Conservation (phyloP, 2,797 vertebrate genomes). For the Diceros bicornis region DNA sequence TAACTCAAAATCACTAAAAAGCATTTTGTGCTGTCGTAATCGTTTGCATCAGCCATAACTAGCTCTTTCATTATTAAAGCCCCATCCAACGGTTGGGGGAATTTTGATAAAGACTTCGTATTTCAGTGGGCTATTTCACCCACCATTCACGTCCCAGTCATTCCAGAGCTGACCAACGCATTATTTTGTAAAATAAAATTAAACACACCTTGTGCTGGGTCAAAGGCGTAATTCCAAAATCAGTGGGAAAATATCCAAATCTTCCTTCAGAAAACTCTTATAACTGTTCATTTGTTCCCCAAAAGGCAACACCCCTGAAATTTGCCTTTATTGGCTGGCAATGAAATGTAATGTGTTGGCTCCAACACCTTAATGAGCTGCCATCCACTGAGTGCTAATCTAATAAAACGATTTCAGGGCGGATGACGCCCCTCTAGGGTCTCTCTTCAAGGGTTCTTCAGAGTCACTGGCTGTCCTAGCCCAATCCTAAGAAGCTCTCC, state of each 20-base stretch:
- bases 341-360: conserved; percentile 17
- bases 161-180: neutral
- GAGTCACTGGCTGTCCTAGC: neutral
- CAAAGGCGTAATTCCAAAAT: conserved; percentile 65
- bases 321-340: conserved; percentile 54
- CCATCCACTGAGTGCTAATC: conserved; percentile 31
- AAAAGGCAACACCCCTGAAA: conserved; percentile 57
- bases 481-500: neutral
- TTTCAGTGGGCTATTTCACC: neutral
- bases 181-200: conserved; percentile 58
- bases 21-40: conserved; percentile 73
- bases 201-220: conserved; percentile 19
- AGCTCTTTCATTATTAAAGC: conserved; percentile 78
- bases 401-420: conserved; percentile 42
- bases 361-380: neutral
- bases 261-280: conserved; percentile 50
- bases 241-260: conserved; percentile 55
- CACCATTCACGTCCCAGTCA: neutral
- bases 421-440: neutral
- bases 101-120: conserved; percentile 78
- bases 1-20: conserved; percentile 76
- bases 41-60: conserved; percentile 65
- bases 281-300: conserved; percentile 50
- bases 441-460: conserved; percentile 16
- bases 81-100: conserved; percentile 25